These are phyloP conservation scores for Lycophotia porphyrea DNA, from an alignment of 2,888 invertebrate species.

Conservation along the genomic window DNA sequence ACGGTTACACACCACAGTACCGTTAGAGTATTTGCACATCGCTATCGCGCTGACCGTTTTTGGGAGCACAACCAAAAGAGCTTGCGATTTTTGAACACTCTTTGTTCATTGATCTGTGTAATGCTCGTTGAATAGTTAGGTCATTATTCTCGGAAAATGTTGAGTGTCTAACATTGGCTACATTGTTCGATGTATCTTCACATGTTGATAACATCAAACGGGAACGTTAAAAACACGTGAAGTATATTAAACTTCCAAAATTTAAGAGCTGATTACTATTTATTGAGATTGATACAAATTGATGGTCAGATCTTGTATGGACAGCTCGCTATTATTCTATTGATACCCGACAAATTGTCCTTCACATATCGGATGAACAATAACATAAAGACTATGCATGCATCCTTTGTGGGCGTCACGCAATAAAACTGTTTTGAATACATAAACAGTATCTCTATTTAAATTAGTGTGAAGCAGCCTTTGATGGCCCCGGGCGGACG, in stretches of 20 bases:
- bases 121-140: conserved; percentile 62
- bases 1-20: conserved; percentile 61
- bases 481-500: conserved; percentile 72
- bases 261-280: conserved; percentile 35
- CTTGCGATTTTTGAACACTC: conserved; percentile 65
- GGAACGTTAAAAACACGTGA: conserved; percentile 20
- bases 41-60: conserved; percentile 72
- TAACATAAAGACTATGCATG: conserved; percentile 68
- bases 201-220: conserved; percentile 33
- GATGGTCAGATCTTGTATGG: conserved; percentile 26
- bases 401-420: conserved; percentile 75
- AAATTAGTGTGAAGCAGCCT: conserved; percentile 75
- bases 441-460: conserved; percentile 76
- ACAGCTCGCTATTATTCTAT: conserved; percentile 31
- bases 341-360: conserved; percentile 50
- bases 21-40: conserved; percentile 82
- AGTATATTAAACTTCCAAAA: conserved; percentile 11
- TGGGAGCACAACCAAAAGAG: conserved; percentile 51
- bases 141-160: conserved; percentile 59
- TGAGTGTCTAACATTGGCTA: conserved; percentile 31
- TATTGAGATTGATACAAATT: conserved; percentile 41
- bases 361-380: conserved; percentile 66
- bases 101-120: conserved; percentile 60
- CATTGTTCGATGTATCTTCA: conserved; percentile 27
- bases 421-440: conserved; percentile 77